These are phyloP conservation scores for Harpagoxenus sublaevis DNA, from an alignment of 2,888 invertebrate genomes.

Conservation along the genomic window DNA sequence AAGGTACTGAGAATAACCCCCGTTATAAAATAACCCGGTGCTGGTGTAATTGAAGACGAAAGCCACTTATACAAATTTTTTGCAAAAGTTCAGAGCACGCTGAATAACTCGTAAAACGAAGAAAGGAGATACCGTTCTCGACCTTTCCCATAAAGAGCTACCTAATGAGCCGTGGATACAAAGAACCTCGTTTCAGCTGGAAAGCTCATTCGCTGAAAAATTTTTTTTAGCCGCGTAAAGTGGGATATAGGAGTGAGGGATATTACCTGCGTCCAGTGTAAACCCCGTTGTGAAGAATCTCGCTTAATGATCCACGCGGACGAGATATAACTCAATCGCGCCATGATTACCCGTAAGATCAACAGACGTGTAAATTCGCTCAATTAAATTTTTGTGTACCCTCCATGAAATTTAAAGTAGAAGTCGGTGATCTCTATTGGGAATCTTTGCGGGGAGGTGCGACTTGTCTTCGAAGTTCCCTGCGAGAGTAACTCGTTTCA, in stretches of 20 bases:
- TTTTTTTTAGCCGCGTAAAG: constrained; percentile 29
- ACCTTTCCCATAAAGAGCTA: constrained; percentile 4
- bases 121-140: not conserved
- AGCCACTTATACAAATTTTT: constrained; percentile 37
- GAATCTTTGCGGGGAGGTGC: constrained; percentile 39
- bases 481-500: constrained; percentile 50
- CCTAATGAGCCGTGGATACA: constrained; percentile 48
- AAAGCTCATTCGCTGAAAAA: constrained; percentile 33
- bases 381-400: constrained; percentile 43
- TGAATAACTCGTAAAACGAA: constrained; percentile 44
- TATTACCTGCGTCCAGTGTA: constrained; percentile 9
- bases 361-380: constrained; percentile 1
- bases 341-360: constrained; percentile 18
- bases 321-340: not conserved
- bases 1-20: constrained; percentile 4
- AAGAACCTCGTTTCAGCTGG: constrained; percentile 33
- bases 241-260: too few species aligned
- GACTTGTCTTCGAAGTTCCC: constrained; percentile 43
- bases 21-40: not conserved
- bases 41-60: constrained; percentile 42
- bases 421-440: constrained; percentile 20
- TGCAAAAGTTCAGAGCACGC: not conserved
- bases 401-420: constrained; percentile 31
- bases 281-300: not conserved
- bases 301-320: constrained; percentile 2